Conservation (phyloP, 1,140 invertebrate genomes). For the Lepidurus couesii region DNA sequence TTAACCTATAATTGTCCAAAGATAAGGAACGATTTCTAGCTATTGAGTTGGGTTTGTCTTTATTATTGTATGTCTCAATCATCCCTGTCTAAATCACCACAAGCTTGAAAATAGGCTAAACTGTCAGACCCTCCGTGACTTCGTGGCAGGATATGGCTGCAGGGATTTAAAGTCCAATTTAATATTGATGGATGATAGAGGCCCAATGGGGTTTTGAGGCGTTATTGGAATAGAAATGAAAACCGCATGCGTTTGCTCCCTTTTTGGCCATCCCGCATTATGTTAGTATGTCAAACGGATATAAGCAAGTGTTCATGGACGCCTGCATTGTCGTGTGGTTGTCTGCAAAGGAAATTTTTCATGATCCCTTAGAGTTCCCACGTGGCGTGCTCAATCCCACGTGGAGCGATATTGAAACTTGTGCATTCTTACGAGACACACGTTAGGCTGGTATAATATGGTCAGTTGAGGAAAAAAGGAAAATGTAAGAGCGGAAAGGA, state of each 20-base stretch:
- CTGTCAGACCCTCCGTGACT: no score
- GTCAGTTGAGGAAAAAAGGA: not conserved
- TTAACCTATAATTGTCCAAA: no score
- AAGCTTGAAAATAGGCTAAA: no score
- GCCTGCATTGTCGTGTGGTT: not conserved
- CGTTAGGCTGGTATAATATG: not conserved
- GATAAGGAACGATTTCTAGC: no score
- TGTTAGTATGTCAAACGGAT: not conserved
- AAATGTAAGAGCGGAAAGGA: not conserved
- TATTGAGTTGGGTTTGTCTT: no score
- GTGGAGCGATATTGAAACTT: slow-evolving; percentile 11
- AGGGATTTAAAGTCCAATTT: no score
- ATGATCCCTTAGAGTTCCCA: not conserved
- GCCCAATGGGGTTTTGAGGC: no score
- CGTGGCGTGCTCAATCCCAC: slow-evolving; percentile 12
- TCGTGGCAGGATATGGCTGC: no score
- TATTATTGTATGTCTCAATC: no score
- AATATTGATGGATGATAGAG: no score
- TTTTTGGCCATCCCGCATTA: not conserved
- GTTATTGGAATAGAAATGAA: no score
- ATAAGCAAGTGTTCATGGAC: not conserved
- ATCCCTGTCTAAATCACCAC: no score
- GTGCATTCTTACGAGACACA: not conserved
- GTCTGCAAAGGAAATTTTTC: not conserved
- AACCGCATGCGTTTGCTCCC: not conserved